Evolutionary conservation across 2,797 vertebrate species (phyloP).

Genomic region (Capromys pilorides): DNA sequence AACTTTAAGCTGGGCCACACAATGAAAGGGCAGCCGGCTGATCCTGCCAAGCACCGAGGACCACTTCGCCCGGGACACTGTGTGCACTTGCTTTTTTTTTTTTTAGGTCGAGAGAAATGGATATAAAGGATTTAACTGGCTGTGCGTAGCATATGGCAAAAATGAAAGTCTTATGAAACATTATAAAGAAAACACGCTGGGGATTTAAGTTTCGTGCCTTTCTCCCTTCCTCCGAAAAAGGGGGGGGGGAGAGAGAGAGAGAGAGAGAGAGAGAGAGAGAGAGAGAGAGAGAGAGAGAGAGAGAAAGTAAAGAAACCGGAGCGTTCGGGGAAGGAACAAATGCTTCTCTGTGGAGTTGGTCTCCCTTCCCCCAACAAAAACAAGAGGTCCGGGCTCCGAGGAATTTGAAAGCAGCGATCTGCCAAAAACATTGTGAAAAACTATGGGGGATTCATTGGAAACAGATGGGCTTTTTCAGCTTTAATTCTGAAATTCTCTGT

Average conservation of each 20-base stretch:
- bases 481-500: conserved; percentile 87
- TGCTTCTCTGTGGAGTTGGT: conserved; percentile 87
- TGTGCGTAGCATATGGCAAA: conserved; percentile 57
- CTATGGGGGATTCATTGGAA: conserved; percentile 90
- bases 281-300: conserved; percentile 67
- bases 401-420: conserved; percentile 89
- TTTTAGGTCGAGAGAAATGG: conserved; percentile 49
- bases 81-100: conserved; percentile 49
- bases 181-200: conserved; percentile 62
- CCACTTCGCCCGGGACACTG: neutral
- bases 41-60: neutral
- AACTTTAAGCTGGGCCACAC: neutral
- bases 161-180: conserved; percentile 69
- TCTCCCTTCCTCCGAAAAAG: neutral
- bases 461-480: conserved; percentile 89
- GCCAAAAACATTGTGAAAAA: conserved; percentile 90
- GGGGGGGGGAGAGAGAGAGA: conserved; percentile 32
- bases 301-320: conserved; percentile 85
- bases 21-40: neutral
- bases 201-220: conserved; percentile 70
- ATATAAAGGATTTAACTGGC: conserved; percentile 52
- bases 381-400: conserved; percentile 89
- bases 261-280: conserved; percentile 66
- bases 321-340: conserved; percentile 89
- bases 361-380: conserved; percentile 94